These are phyloP conservation scores for Esox lucius DNA, from an alignment of 2,797 vertebrate genomes.

Conservation along the genomic window DNA sequence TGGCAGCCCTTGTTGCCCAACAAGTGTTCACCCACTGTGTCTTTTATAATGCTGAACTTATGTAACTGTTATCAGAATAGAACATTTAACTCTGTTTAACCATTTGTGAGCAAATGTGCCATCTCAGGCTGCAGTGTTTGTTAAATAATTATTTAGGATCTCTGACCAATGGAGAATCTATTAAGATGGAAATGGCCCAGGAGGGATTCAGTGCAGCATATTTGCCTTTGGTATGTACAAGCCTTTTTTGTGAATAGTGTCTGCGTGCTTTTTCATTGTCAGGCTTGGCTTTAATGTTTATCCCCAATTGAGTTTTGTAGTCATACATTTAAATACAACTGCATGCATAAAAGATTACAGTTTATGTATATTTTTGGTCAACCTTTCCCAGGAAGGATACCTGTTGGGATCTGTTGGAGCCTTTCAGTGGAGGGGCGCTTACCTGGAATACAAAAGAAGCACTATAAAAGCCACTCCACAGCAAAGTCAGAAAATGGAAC, in stretches of 20 bases:
- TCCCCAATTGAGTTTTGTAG: neutral
- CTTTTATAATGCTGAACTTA: neutral
- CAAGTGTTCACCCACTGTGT: too few relatives aligned
- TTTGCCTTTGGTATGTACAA: constrained; percentile 30
- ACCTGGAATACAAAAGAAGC: neutral
- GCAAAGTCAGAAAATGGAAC: neutral
- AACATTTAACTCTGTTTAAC: neutral
- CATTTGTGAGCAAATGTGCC: neutral
- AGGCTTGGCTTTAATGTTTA: neutral
- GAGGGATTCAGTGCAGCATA: constrained; percentile 66
- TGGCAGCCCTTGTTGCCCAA: too few relatives aligned
- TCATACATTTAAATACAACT: neutral
- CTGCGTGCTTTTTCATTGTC: neutral
- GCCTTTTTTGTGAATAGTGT: neutral
- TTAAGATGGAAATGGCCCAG: constrained; percentile 74
- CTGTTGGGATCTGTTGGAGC: constrained; percentile 65
- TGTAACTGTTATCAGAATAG: too few relatives aligned
- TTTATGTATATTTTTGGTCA: neutral
- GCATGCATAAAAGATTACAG: neutral
- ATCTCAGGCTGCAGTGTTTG: neutral
- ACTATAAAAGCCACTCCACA: accelerated
- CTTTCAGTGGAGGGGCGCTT: constrained; percentile 71
- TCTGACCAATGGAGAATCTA: constrained; percentile 54
- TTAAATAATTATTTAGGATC: constrained; percentile 57
- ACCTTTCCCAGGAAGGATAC: constrained; percentile 33